Evolutionary conservation across 2,888 invertebrate species (phyloP).

Genomic region (Saturnia japonica): DNA sequence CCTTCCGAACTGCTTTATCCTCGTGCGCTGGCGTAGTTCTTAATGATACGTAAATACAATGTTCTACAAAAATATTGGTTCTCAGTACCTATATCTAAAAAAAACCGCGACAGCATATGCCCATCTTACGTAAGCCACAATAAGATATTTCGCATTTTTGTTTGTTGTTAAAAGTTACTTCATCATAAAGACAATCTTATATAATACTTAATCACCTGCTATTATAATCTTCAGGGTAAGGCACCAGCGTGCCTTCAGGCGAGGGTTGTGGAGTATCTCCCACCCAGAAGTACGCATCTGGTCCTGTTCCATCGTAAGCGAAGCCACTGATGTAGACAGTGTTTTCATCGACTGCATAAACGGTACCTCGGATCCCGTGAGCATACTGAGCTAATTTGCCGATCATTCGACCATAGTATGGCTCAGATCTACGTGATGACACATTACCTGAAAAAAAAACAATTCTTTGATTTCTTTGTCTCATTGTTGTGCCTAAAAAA

Average conservation of each 20-base stretch:
- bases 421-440: conserved; percentile 66
- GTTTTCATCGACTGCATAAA: conserved; percentile 93
- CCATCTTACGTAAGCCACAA: no score
- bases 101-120: no score
- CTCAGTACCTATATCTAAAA: no score
- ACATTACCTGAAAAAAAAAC: conserved; percentile 42
- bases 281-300: conserved; percentile 95
- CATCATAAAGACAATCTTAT: no score
- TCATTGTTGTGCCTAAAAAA: no score
- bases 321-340: conserved; percentile 93
- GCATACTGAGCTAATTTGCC: conserved; percentile 88
- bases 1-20: no score
- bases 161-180: no score
- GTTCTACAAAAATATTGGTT: no score
- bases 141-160: no score
- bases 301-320: conserved; percentile 93
- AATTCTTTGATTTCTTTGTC: neutral
- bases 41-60: no score
- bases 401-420: conserved; percentile 90
- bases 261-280: conserved; percentile 90
- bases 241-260: conserved; percentile 91
- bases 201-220: no score
- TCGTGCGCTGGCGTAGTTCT: no score
- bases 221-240: conserved; percentile 92
- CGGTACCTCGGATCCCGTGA: conserved; percentile 90